A percentile compares a stretch with the other conserved stretches of the same genome.
phyloP scores from a whole-genome alignment of 2,113 vertebrate genomes.

The Nothoprocta pentlandii region DNA sequence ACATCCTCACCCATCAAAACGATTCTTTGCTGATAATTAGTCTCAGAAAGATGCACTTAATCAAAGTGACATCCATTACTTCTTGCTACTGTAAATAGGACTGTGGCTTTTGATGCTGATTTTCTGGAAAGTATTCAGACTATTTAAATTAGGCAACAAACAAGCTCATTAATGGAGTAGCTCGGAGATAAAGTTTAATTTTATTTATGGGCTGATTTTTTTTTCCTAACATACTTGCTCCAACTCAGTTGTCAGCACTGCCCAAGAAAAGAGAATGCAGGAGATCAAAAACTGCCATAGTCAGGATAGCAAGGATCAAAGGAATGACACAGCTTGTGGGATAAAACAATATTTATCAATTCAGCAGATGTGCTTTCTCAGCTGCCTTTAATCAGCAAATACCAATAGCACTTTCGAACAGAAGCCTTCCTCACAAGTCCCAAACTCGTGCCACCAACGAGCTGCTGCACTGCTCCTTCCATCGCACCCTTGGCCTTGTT shows the following conservation, averaged over 20 bases:
- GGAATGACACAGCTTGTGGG: conserved; percentile 42
- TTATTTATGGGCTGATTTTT: conserved; percentile 24
- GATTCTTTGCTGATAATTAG: conserved; percentile 39
- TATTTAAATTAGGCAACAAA: conserved; percentile 55
- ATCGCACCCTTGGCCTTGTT: not conserved
- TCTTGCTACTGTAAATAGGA: conserved; percentile 32
- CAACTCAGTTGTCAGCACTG: conserved; percentile 28
- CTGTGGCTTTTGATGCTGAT: conserved; percentile 21
- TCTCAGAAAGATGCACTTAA: conserved; percentile 53
- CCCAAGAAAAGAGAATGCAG: conserved; percentile 33
- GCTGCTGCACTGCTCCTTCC: not conserved
- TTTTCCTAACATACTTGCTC: not conserved
- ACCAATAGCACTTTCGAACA: not conserved
- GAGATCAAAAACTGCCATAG: not conserved
- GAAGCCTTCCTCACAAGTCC: not conserved
- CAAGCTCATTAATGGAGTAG: conserved; percentile 9
- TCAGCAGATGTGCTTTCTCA: conserved; percentile 52
- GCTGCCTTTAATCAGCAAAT: conserved; percentile 17
- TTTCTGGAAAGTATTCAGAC: conserved; percentile 60
- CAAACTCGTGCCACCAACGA: accelerated
- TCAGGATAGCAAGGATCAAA: conserved; percentile 51
- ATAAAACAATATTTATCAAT: conserved; percentile 45
- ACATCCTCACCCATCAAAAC: conserved; percentile 32
- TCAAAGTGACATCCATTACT: conserved; percentile 60
- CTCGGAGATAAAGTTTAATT: conserved; percentile 42